phyloP scores from a whole-genome alignment of 2,797 vertebrate genomes.

The Pipistrellus kuhlii region DNA sequence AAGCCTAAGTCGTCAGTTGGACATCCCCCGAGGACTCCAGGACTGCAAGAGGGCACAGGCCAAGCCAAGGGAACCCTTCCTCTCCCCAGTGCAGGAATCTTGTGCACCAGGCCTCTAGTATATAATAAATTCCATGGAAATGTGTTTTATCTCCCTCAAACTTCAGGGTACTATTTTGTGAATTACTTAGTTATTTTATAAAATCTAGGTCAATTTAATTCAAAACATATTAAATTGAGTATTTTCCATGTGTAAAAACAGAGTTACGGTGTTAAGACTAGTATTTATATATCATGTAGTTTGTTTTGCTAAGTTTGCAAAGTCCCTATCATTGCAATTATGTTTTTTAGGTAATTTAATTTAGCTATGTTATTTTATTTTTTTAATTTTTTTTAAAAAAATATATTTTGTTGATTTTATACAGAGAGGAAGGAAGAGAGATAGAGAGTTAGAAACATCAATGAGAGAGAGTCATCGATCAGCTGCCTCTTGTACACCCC shows the following conservation, averaged over 20 bases:
- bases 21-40: too few species aligned
- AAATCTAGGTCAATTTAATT: conserved; percentile 47
- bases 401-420: too few species aligned
- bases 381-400: too few species aligned
- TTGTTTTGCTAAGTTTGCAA: conserved; percentile 56
- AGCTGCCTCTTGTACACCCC: too few species aligned
- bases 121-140: background rate
- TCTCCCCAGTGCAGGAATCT: too few species aligned
- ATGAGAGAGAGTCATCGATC: too few species aligned
- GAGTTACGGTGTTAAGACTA: background rate
- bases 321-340: background rate
- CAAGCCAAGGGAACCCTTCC: too few species aligned
- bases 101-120: too few species aligned
- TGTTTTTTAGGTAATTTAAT: conserved; percentile 48
- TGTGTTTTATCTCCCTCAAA: conserved; percentile 13
- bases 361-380: conserved; percentile 38
- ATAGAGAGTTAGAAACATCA: too few species aligned
- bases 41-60: too few species aligned
- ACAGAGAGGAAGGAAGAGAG: too few species aligned
- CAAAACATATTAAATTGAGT: conserved; percentile 39
- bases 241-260: conserved; percentile 27
- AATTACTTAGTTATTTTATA: conserved; percentile 37
- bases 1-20: too few species aligned
- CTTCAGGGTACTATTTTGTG: conserved; percentile 47
- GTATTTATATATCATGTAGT: conserved; percentile 22